Evolutionary conservation across 2,113 vertebrate genomes (phyloP), one percentile per base, ranked within the genome.

Genomic region (Oryzias celebensis): DNA sequence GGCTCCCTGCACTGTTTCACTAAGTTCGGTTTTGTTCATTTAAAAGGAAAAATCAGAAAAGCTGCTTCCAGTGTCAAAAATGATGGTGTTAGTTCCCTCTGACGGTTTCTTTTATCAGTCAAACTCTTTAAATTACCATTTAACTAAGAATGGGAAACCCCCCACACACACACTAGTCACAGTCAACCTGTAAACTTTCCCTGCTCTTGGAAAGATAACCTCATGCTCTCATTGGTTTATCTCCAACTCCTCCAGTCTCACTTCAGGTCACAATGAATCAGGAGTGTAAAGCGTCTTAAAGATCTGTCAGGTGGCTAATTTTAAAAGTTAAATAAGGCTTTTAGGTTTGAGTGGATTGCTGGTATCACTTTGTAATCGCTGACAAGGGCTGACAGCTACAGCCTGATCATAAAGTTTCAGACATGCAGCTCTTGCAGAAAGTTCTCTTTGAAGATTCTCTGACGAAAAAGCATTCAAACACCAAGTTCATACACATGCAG

Each of bases 71-170:
- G 26, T 28, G 26, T 28, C 4, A 28, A 28, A 28, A 28, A 36
- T 2, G 28, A 31, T 7, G 7, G 7, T 36, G 8, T 10, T 36
- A 36, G 36, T 36, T 36, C 8, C 36, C 36, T 36, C n/a, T 42
- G 17, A 58, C n/a, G 17, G 28, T 54, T 62, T 26, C 17, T 52
- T 59, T 57, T 73, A 16, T 42, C 50, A 52, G 53, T 20, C 36
- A 7, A 28, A 36, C 36, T 2, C 2, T 36, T 36, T 36, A 36
- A 36, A 36, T 36, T 10, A 12, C 36, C 8, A 36, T 62, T 16
- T 75, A 26, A 54, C 14, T 61, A 23, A 62, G 28, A 64, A 43
- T 1, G 48, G 72, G 65, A 31, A 58, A 65, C 52, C 55, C 73
- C 51, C 41, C 6, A 1, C 24, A 13, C 24, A 17, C 18, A 42